These are phyloP conservation scores for Virgularia gustaviana DNA, from an alignment of 92 coral and sea anemone species.

Conservation along the genomic window DNA sequence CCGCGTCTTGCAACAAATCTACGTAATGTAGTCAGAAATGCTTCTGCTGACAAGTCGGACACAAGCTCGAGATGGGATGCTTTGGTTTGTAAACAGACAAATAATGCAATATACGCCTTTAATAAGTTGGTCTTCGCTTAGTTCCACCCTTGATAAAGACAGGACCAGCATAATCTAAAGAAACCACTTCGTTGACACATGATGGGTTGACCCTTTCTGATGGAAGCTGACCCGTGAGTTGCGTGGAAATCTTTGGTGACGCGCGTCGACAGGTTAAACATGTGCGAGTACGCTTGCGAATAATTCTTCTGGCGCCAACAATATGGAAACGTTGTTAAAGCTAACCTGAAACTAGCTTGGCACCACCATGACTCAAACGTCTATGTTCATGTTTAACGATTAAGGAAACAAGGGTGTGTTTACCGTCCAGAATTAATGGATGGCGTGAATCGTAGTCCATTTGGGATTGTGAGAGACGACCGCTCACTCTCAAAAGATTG, in stretches of 20 bases:
- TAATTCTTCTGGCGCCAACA: conserved; percentile 48
- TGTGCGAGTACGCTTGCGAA: conserved; percentile 51
- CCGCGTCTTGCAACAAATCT: conserved; percentile 52
- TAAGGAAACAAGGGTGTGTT: conserved; percentile 42
- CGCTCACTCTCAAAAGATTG: conserved; percentile 57
- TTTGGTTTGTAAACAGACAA: conserved; percentile 53
- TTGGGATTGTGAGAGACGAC: conserved; percentile 34
- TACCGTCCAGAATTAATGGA: conserved; percentile 50
- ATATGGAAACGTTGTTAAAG: conserved; percentile 53
- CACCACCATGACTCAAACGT: conserved; percentile 57
- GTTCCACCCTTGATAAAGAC: conserved; percentile 40
- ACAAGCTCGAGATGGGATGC: conserved; percentile 56
- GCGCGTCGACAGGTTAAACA: conserved; percentile 49
- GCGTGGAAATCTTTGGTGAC: conserved; percentile 37
- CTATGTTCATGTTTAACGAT: conserved; percentile 46
- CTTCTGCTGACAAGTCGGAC: conserved; percentile 52
- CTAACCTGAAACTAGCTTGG: conserved; percentile 52
- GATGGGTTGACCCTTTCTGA: conserved; percentile 39
- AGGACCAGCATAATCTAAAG: conserved; percentile 59
- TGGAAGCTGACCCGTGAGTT: conserved; percentile 59
- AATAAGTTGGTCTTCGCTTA: conserved; percentile 42
- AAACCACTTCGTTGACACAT: conserved; percentile 43
- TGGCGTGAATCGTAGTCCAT: conserved; percentile 23
- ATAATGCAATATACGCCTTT: conserved; percentile 57
- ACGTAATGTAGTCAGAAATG: conserved; percentile 57